Evolutionary conservation across 2,888 invertebrate genomes (phyloP).

Genomic region (Achlya flavicornis): DNA sequence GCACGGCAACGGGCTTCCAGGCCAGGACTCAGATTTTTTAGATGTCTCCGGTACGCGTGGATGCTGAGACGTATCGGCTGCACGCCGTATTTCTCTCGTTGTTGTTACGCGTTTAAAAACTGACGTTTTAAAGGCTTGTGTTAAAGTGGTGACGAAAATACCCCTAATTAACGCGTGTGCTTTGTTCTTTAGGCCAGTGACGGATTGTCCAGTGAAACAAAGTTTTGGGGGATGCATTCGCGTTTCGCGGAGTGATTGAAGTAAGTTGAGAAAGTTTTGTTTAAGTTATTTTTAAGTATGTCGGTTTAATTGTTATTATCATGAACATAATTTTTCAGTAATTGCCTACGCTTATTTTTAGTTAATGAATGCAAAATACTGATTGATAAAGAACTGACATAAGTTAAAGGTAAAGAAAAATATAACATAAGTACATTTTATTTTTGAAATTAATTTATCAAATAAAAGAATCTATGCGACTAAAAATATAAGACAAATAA

Average conservation of each 20-base stretch:
- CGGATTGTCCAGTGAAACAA: slow-evolving; percentile 44
- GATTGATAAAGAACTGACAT: no score
- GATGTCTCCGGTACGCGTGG: slow-evolving; percentile 69
- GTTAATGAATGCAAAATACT: neutral
- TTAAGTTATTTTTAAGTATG: slow-evolving; percentile 17
- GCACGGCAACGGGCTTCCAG: slow-evolving; percentile 76
- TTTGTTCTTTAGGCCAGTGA: slow-evolving; percentile 43
- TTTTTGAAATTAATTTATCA: no score
- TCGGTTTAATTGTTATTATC: no score
- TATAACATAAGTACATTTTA: no score
- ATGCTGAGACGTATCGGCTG: slow-evolving; percentile 65
- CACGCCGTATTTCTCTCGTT: slow-evolving; percentile 36
- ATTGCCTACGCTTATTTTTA: neutral
- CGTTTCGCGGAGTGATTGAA: slow-evolving; percentile 26
- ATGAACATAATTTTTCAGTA: no score
- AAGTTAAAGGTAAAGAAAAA: no score
- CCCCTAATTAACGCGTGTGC: slow-evolving; percentile 33
- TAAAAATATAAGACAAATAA: neutral
- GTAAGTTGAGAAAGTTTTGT: slow-evolving; percentile 46
- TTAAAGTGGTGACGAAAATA: slow-evolving; percentile 41
- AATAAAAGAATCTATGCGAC: neutral
- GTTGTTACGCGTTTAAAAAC: slow-evolving; percentile 54
- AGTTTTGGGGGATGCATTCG: slow-evolving; percentile 34
- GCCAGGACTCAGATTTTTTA: slow-evolving; percentile 79
- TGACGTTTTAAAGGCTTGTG: slow-evolving; percentile 23